phyloP scores from a whole-genome alignment of 2,888 invertebrate species.

The Actias luna region DNA sequence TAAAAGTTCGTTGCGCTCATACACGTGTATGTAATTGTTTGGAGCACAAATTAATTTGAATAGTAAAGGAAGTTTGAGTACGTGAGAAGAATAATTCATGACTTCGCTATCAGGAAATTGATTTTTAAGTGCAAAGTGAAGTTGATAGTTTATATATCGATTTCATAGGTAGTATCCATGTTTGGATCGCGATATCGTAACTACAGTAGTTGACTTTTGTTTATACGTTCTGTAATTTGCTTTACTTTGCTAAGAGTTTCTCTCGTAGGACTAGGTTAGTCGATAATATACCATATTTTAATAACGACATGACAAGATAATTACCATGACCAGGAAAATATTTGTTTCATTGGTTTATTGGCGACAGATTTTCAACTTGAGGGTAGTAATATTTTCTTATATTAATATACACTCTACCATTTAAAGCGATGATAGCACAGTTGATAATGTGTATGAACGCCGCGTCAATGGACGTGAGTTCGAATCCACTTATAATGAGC shows the following conservation, averaged over 20 bases:
- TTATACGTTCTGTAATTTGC: not conserved
- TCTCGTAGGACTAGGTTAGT: not conserved
- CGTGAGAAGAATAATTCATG: conserved; percentile 2
- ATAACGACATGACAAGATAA: not conserved
- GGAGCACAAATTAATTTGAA: not conserved
- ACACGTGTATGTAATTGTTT: conserved; percentile 1
- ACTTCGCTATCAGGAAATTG: not conserved
- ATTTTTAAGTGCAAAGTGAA: not conserved
- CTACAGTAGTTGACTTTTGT: not conserved
- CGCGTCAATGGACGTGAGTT: too few relatives aligned
- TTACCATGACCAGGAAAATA: not conserved
- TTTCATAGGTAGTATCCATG: not conserved
- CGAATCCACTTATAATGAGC: too few relatives aligned
- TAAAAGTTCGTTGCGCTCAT: conserved; percentile 6
- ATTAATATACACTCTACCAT: too few relatives aligned
- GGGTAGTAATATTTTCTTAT: too few relatives aligned
- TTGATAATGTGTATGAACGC: too few relatives aligned
- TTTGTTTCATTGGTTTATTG: too few relatives aligned
- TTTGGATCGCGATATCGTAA: not conserved
- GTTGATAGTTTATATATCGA: not conserved
- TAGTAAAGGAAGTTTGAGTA: not conserved
- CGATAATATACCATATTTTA: not conserved
- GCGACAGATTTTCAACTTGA: too few relatives aligned
- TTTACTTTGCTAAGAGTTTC: too few relatives aligned
- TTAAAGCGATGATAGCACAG: too few relatives aligned